Conservation (phyloP, 2,113 vertebrate species). For the Bettongia penicillata region DNA sequence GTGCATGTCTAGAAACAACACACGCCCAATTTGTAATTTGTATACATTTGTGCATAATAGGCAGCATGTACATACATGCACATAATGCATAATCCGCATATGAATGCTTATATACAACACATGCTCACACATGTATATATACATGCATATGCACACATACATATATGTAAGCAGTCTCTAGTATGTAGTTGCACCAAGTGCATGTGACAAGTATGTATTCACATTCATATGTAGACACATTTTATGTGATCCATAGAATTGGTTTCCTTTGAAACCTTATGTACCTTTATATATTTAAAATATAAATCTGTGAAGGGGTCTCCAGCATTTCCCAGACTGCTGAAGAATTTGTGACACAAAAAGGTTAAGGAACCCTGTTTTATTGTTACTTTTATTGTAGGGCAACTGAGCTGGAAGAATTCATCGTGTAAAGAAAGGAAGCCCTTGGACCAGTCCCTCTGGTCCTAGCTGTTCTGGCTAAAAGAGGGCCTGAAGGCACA, state of each 20-base stretch:
- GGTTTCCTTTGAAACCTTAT: neutral
- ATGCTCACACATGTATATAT: neutral
- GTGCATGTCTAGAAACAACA: neutral
- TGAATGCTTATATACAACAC: neutral
- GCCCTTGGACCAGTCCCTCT: too few species aligned
- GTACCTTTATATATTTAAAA: neutral
- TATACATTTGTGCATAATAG: neutral
- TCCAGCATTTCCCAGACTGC: neutral
- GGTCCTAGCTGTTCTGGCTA: too few species aligned
- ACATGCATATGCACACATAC: too few species aligned
- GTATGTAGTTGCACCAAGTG: neutral
- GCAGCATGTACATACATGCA: neutral
- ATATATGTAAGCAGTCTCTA: neutral
- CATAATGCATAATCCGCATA: neutral
- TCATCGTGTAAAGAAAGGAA: too few species aligned
- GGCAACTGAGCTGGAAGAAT: constrained; percentile 7
- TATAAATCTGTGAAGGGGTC: neutral
- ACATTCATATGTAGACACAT: neutral
- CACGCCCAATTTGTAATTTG: neutral
- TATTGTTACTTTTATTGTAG: constrained; percentile 54
- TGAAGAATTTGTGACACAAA: neutral
- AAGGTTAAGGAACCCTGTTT: neutral
- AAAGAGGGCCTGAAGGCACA: too few species aligned
- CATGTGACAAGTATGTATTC: neutral
- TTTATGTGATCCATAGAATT: neutral